Percentiles rank a stretch among this genome's conserved stretches.
Conservation (phyloP, 2,113 vertebrate species). For the Athene noctua region DNA sequence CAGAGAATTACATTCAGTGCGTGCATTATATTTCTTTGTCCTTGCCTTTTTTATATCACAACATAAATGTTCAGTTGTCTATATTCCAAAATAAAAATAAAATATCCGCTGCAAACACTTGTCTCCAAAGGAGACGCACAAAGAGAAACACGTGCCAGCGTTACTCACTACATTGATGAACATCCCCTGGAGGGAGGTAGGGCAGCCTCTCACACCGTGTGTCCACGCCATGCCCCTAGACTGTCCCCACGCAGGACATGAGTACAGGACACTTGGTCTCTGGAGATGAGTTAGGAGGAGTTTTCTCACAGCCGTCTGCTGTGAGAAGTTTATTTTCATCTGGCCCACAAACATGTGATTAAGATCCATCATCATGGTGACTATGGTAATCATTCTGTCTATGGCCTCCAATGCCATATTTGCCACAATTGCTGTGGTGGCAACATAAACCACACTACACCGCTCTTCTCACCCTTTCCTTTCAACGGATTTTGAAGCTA, state of each 20-base stretch:
- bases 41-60: not conserved
- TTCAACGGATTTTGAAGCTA: not conserved
- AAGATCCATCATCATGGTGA: not conserved
- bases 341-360: not conserved
- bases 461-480: not conserved
- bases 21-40: not conserved
- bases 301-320: not conserved
- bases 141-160: not conserved
- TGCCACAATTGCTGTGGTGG: not conserved
- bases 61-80: not conserved
- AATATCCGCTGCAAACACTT: not conserved
- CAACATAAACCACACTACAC: rapidly evolving
- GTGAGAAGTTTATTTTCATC: not conserved
- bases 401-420: not conserved
- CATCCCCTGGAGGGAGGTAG: not conserved
- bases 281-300: not conserved
- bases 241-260: rapidly evolving
- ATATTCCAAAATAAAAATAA: not conserved
- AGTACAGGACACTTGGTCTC: not conserved
- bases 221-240: rapidly evolving
- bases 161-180: not conserved
- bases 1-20: not conserved
- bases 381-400: not conserved
- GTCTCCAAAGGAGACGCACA: not conserved
- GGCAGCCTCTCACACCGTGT: not conserved